Evolutionary conservation across 2,797 vertebrate genomes (phyloP).

Genomic region (Silurus aristotelis): DNA sequence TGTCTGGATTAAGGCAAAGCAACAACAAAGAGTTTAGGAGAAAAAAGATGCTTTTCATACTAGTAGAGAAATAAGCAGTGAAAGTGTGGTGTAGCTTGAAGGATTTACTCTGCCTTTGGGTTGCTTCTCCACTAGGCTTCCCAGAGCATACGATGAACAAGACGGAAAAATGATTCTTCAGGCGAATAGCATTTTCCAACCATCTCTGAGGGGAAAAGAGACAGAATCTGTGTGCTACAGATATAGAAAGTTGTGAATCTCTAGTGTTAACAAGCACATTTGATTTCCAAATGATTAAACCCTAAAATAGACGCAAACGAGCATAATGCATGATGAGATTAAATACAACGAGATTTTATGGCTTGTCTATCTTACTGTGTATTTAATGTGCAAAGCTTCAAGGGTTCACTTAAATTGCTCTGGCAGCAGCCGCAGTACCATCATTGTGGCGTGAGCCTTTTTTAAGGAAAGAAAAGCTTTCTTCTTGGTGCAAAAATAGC

Average conservation of each 20-base stretch:
- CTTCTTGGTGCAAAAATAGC: conserved; percentile 40
- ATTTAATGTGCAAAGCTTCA: conserved; percentile 31
- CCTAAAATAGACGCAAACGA: conserved; percentile 33
- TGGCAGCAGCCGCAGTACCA: conserved; percentile 32
- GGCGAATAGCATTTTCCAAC: conserved; percentile 70
- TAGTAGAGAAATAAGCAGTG: conserved; percentile 69
- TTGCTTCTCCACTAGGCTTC: conserved; percentile 62
- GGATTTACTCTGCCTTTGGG: conserved; percentile 63
- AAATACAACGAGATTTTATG: conserved; percentile 39
- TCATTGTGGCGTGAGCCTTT: conserved; percentile 36
- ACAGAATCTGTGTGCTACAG: not conserved
- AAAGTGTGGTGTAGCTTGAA: conserved; percentile 70
- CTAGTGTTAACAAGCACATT: conserved; percentile 41
- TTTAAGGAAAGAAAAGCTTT: conserved; percentile 37
- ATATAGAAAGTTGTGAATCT: not conserved
- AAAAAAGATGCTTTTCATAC: conserved; percentile 52
- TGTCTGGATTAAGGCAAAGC: not conserved
- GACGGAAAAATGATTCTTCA: conserved; percentile 56
- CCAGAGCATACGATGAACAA: conserved; percentile 71
- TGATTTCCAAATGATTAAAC: conserved; percentile 46
- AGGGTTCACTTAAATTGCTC: conserved; percentile 44
- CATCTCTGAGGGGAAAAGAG: conserved; percentile 63
- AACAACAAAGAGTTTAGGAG: not conserved
- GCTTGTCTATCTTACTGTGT: conserved; percentile 20
- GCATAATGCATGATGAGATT: conserved; percentile 37